Conservation (phyloP, 2,113 vertebrate genomes). For the Pseudopipra pipra region DNA sequence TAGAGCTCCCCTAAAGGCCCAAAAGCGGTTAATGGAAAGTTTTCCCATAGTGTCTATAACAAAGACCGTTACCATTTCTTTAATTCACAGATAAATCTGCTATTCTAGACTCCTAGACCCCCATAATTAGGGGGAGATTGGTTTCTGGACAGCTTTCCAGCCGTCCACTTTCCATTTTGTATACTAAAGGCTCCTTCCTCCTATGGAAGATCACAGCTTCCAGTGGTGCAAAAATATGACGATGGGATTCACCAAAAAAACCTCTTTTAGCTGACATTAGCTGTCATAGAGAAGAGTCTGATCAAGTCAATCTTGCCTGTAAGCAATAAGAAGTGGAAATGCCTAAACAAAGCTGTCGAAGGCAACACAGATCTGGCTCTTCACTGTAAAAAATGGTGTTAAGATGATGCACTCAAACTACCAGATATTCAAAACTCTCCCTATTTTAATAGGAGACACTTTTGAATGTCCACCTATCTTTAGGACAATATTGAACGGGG, state of each 20-base stretch:
- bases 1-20: not conserved
- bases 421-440: not conserved
- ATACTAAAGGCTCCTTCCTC: not conserved
- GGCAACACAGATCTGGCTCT: not conserved
- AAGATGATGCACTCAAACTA: not conserved
- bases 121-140: not conserved
- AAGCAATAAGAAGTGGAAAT: not conserved
- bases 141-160: not conserved
- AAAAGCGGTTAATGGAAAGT: not conserved
- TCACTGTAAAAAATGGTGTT: not conserved
- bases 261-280: not conserved
- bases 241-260: not conserved
- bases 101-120: not conserved
- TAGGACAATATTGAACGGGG: not conserved
- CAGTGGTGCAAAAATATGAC: not conserved
- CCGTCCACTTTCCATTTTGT: not conserved
- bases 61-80: not conserved
- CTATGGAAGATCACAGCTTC: not conserved
- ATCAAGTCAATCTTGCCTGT: not conserved
- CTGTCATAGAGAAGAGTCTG: not conserved
- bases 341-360: not conserved
- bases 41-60: not conserved
- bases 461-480: not conserved
- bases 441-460: not conserved
- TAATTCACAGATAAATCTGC: not conserved